Evolutionary conservation across 2,888 invertebrate genomes (phyloP).

Genomic region (Nomada fabriciana): DNA sequence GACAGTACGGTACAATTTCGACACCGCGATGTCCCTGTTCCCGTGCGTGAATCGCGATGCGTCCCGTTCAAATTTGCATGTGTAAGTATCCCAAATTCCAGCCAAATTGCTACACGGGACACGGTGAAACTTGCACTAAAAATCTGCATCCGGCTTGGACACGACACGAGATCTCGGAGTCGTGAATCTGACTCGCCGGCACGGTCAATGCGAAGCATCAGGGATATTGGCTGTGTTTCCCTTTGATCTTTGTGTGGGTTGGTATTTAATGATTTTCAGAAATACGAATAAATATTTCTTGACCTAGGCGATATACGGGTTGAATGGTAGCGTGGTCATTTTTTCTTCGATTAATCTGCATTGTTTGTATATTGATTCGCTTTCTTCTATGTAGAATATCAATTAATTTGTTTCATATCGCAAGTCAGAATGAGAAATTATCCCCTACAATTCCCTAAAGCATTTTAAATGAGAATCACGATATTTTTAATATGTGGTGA

Average conservation of each 20-base stretch:
- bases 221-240: neutral
- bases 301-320: too few species aligned
- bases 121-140: constrained; percentile 49
- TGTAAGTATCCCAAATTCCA: constrained; percentile 58
- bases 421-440: too few species aligned
- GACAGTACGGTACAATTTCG: constrained; percentile 26
- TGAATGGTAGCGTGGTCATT: too few species aligned
- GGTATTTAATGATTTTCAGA: neutral
- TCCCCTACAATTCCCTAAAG: too few species aligned
- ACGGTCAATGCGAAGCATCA: neutral
- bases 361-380: too few species aligned
- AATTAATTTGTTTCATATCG: too few species aligned
- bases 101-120: constrained; percentile 48
- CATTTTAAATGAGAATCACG: too few species aligned
- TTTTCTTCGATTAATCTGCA: too few species aligned
- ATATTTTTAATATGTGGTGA: too few species aligned
- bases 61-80: constrained; percentile 34
- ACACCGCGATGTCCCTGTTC: constrained; percentile 31
- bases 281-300: neutral
- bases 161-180: constrained; percentile 11
- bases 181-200: constrained; percentile 1
- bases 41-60: constrained; percentile 12
- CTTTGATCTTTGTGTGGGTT: neutral
- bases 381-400: too few species aligned
- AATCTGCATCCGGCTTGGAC: constrained; percentile 42